These are phyloP conservation scores for Philypnodon macrostomus DNA, from an alignment of 2,797 vertebrate genomes.

Conservation along the genomic window DNA sequence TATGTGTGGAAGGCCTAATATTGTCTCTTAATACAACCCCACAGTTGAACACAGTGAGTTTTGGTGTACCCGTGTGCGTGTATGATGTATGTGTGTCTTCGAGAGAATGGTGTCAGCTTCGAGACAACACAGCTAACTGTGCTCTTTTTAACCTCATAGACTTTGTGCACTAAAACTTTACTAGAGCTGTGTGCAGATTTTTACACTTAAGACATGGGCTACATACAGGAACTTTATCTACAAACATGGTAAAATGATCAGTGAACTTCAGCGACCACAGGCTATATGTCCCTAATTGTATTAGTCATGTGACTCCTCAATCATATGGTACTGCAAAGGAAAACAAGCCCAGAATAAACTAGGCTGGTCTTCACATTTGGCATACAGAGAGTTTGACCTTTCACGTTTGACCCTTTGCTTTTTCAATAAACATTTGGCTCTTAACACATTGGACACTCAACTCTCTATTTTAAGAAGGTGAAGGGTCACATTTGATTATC, in stretches of 20 bases:
- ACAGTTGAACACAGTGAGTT: slow-evolving; percentile 36
- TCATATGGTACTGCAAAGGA: too few species aligned
- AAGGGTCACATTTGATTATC: slow-evolving; percentile 62
- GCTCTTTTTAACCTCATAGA: slow-evolving; percentile 45
- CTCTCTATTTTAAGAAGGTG: slow-evolving; percentile 55
- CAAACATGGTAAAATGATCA: background rate
- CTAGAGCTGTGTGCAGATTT: background rate
- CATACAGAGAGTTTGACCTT: too few species aligned
- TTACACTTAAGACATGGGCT: background rate
- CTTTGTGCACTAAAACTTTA: slow-evolving; percentile 13
- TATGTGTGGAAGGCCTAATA: slow-evolving; percentile 19
- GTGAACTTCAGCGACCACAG: slow-evolving; percentile 41
- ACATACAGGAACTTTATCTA: too few species aligned
- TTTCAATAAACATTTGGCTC: too few species aligned
- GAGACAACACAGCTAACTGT: slow-evolving; percentile 40
- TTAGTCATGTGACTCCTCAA: too few species aligned
- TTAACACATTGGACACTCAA: slow-evolving; percentile 23
- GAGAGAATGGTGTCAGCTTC: slow-evolving; percentile 54
- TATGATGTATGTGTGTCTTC: slow-evolving; percentile 20
- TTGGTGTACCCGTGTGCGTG: slow-evolving; percentile 34
- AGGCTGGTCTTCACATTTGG: too few species aligned
- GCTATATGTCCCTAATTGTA: too few species aligned
- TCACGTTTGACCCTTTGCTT: too few species aligned
- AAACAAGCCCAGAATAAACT: too few species aligned
- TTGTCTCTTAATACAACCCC: slow-evolving; percentile 1